Evolutionary conservation across 1,140 invertebrate genomes (phyloP).

Genomic region (Brachionus calyciflorus): DNA sequence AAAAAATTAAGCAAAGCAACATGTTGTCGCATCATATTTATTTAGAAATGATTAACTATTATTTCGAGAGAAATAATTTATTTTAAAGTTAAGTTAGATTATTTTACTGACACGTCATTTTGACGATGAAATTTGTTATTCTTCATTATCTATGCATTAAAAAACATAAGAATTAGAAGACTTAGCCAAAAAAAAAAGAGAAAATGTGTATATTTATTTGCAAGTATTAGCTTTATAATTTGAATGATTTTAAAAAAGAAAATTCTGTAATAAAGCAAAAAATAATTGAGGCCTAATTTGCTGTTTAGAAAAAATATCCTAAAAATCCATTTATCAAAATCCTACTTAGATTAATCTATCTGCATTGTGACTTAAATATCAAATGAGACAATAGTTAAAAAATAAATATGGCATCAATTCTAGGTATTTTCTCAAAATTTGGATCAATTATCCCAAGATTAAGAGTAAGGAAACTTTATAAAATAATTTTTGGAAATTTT

Average conservation of each 20-base stretch:
- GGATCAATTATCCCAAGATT: background rate
- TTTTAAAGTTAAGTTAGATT: too few species aligned
- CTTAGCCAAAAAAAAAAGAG: background rate
- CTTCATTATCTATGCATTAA: background rate
- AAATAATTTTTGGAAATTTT: background rate
- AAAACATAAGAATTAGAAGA: background rate
- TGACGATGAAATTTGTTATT: too few species aligned
- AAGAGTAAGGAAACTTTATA: background rate
- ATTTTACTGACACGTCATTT: too few species aligned
- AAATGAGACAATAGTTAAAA: background rate
- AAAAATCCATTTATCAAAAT: too few species aligned
- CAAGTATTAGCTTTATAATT: background rate
- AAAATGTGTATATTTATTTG: conserved; percentile 10
- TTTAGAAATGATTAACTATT: too few species aligned
- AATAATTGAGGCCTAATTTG: background rate
- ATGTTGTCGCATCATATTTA: too few species aligned
- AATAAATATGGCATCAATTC: background rate
- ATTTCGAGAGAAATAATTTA: too few species aligned
- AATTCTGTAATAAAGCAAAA: background rate
- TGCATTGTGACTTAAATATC: too few species aligned
- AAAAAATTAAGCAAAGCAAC: too few species aligned
- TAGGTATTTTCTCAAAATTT: background rate
- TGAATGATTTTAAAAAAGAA: conserved; percentile 1
- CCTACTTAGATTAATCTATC: too few species aligned
- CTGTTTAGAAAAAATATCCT: too few species aligned